These are phyloP conservation scores for Phengaris arion DNA, from an alignment of 2,888 invertebrate species.

Conservation along the genomic window DNA sequence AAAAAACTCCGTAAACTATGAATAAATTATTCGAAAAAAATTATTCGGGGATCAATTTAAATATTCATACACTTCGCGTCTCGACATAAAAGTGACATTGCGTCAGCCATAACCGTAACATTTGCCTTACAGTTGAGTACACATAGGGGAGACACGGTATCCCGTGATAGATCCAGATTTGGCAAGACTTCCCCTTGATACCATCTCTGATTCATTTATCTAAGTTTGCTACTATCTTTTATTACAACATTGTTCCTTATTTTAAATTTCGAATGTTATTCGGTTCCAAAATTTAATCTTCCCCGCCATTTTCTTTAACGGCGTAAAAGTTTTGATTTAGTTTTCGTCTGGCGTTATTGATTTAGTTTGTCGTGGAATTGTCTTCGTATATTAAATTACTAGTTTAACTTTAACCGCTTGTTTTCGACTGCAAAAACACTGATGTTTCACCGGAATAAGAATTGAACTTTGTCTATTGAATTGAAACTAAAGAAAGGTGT, in stretches of 20 bases:
- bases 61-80: constrained; percentile 36
- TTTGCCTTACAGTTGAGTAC: constrained; percentile 45
- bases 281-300: constrained; percentile 21
- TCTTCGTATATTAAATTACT: background rate
- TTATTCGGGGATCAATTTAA: constrained; percentile 30
- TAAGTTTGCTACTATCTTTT: constrained; percentile 21
- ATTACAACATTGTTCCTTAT: constrained; percentile 27
- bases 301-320: constrained; percentile 11
- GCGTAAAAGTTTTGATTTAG: constrained; percentile 25
- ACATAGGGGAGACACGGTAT: constrained; percentile 39
- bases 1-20: too few relatives aligned
- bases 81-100: constrained; percentile 53
- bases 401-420: background rate
- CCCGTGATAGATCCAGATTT: constrained; percentile 33
- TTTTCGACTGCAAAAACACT: constrained; percentile 4
- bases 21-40: constrained; percentile 28
- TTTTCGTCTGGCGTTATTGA: constrained; percentile 18
- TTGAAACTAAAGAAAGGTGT: background rate
- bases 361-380: background rate
- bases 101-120: constrained; percentile 58
- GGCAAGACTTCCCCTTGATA: constrained; percentile 38
- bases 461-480: background rate
- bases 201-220: constrained; percentile 34
- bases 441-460: background rate
- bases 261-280: constrained; percentile 25